These are phyloP conservation scores for Stenotaenia linearis DNA, from an alignment of 2,888 invertebrate species.

Conservation along the genomic window DNA sequence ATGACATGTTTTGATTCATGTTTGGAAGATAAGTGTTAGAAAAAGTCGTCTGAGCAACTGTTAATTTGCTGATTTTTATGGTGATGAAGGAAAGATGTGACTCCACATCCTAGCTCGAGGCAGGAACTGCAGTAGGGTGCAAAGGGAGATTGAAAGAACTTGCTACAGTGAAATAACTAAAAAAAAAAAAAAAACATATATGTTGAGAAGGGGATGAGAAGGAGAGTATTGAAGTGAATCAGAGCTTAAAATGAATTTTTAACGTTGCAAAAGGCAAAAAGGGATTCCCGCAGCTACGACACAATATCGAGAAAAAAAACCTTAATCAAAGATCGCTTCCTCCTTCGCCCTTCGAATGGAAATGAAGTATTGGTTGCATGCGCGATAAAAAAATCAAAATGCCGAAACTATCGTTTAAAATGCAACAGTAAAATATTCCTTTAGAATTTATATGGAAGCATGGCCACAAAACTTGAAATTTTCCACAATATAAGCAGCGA, in stretches of 20 bases:
- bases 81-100: background rate
- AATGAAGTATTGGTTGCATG: background rate
- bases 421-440: background rate
- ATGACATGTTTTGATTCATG: background rate
- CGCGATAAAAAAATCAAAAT: background rate
- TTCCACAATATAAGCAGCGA: too few relatives aligned
- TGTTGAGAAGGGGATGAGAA: background rate
- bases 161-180: background rate
- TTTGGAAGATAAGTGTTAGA: background rate
- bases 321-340: background rate
- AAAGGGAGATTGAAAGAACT: background rate
- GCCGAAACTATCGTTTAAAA: too few relatives aligned
- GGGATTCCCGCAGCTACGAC: background rate
- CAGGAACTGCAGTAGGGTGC: background rate
- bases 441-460: background rate
- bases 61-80: background rate
- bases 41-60: background rate
- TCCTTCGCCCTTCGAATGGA: background rate
- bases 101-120: background rate
- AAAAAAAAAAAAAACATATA: background rate
- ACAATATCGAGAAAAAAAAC: background rate
- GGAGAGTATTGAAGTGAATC: background rate
- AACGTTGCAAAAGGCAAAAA: background rate
- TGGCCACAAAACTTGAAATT: too few relatives aligned
- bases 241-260: conserved; percentile 4